Percentiles rank a stretch among this genome's conserved stretches.
Conservation (phyloP, 53 echinoderm and acorn worm genomes). For the Patiria pectinifera region DNA sequence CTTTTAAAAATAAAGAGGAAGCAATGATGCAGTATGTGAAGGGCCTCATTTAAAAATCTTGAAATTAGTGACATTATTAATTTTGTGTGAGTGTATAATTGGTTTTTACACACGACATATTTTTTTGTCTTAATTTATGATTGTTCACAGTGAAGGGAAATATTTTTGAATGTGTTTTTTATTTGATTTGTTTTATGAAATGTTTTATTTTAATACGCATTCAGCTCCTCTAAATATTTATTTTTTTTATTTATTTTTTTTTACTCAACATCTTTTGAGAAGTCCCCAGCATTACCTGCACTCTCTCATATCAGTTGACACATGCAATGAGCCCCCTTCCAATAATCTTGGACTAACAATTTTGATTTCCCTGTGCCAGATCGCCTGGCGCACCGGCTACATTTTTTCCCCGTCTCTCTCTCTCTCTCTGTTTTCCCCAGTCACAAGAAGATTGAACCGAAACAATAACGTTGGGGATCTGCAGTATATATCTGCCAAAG, state of each 20-base stretch:
- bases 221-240: no score
- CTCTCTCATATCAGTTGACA: constrained; percentile 57
- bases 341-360: constrained; percentile 63
- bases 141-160: no score
- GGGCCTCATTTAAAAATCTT: no score
- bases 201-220: no score
- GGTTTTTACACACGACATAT: no score
- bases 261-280: neutral
- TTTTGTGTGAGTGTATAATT: no score
- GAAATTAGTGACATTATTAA: no score
- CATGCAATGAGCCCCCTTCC: constrained; percentile 41
- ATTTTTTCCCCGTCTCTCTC: neutral
- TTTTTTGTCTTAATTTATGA: no score
- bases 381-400: neutral
- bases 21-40: no score
- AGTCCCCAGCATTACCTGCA: constrained; percentile 35
- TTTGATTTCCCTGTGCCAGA: constrained; percentile 36
- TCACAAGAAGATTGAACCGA: constrained; percentile 18
- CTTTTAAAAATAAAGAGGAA: no score
- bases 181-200: no score
- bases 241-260: neutral
- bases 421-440: constrained; percentile 16
- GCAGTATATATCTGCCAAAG: constrained; percentile 37
- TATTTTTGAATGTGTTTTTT: no score
- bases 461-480: constrained; percentile 55